Evolutionary conservation across 2,797 vertebrate genomes (phyloP), one percentile per base, ranked within the genome.

Genomic region (Momotus momota): DNA sequence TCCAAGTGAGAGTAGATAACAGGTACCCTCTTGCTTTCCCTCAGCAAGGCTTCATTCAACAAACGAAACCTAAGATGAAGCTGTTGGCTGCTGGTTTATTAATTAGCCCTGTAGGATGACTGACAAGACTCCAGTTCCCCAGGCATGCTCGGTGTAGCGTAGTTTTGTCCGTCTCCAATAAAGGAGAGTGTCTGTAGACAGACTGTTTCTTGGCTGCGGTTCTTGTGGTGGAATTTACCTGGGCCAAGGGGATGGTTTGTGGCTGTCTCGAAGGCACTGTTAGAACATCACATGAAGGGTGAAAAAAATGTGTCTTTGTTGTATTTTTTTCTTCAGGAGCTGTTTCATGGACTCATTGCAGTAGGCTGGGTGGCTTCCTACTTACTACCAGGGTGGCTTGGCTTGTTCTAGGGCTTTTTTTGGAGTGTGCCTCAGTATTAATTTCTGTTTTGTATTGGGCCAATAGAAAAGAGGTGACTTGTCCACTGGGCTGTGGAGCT

Each of bases 261-360:
- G 62, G 12, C 23, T 38, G 2, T 15, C 6, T 23, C 8, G 3
- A 9, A n/a, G 35, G 27, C 29, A 2, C 4, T 8, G 20, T 14
- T 43, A 2, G 18, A 45, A 5, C 11, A 4, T 35, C 43, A 4
- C 7, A 0, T 3, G n/a, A 26, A 1, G 6, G 9, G 15, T 16
- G 15, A 1, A 13, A 16, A 40, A 51, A 27, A 16, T 14, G 31
- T 23, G 2, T 27, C 8, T 60, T 31, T 12, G 9, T 35, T 35
- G 35, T 35, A 35, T 35, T 35, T 35, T 35, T 35, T 35, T 64
- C 40, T 48, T 4, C 69, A 65, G 60, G 51, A 55, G 73, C 69
- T 83, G 15, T 26, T 9, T 77, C 19, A 5, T 22, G 22, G 25
- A 1, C 54, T 60, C 2, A 0, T 10, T 31, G 3, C 20, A 1